Conservation (phyloP, 2,797 vertebrate genomes). For the Rhynchonycteris naso region DNA sequence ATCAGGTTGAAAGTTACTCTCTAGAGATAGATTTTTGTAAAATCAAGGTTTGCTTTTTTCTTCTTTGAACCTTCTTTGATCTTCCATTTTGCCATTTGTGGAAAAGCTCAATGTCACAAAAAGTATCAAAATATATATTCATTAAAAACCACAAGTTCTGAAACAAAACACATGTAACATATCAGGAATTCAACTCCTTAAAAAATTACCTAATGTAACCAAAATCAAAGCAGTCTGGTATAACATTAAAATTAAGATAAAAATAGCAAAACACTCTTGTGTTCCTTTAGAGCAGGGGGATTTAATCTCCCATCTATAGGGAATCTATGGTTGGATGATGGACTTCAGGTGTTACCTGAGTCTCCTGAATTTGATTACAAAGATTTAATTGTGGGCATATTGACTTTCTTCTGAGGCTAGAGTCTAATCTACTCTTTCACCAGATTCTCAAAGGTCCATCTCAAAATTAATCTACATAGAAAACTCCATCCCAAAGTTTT, state of each 20-base stretch:
- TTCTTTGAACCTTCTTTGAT: slow-evolving; percentile 72
- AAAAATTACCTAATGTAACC: slow-evolving; percentile 40
- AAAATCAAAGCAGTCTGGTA: slow-evolving; percentile 58
- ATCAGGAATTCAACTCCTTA: slow-evolving; percentile 44
- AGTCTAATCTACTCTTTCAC: not conserved
- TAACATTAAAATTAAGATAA: slow-evolving; percentile 61
- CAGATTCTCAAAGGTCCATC: not conserved
- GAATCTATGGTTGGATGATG: not conserved
- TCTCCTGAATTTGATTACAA: not conserved
- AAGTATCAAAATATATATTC: slow-evolving; percentile 51
- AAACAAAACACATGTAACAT: slow-evolving; percentile 70
- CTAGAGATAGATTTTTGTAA: slow-evolving; percentile 67
- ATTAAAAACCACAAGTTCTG: slow-evolving; percentile 56
- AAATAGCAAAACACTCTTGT: slow-evolving; percentile 57
- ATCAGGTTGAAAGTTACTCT: slow-evolving; percentile 81
- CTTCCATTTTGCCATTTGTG: slow-evolving; percentile 69
- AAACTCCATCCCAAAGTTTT: slow-evolving; percentile 25
- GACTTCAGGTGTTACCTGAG: not conserved
- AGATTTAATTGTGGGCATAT: not conserved
- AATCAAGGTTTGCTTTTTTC: slow-evolving; percentile 72
- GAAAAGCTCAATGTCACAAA: slow-evolving; percentile 58
- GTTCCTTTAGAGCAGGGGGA: not conserved
- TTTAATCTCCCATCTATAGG: slow-evolving; percentile 17
- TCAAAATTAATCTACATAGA: slow-evolving; percentile 1
- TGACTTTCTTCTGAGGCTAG: slow-evolving; percentile 28